Base-by-base conservation (phyloP, 2,113 vertebrate species). In the Phoenicopterus ruber region DNA sequence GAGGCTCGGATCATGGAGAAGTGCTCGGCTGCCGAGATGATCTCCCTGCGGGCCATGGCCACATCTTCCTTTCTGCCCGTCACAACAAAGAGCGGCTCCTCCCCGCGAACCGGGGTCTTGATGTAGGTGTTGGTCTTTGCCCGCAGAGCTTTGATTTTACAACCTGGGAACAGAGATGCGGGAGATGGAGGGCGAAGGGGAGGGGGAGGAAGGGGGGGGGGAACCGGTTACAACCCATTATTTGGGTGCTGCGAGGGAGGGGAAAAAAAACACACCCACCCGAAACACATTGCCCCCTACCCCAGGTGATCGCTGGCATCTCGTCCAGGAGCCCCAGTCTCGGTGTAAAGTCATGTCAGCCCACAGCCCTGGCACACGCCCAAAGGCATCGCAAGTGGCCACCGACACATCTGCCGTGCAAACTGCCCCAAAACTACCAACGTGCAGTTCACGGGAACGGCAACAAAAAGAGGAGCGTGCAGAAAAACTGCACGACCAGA, bases 51-150 rank as follows among this genome's bases (percentile, higher is more conserved):
- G 70, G 99, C 99, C 99, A 99, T 99, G 87, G 99, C 99, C 90
- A 99, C 99, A 70, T 99, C 99, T 97, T 99, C 99, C 97, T 99
- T 98, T 97, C 99, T 98, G 96, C 99, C 99, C 26, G 99, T 99
- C 97, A 99, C 99, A 97, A 99, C 99, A 94, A 99, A 99, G 90
- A 99, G 99, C n/a, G 99, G 99, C 98, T 99, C 99, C 98, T 99
- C 99, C 92, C 99, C 99, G 50, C 99, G 99, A 70, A 99, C 99
- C 4, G 99, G 99, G 87, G 99, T 99, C 98, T 99, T 99, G 98
- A 99, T 99, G 96, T 99, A 99, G 95, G 99, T 99, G 98, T 99
- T 99, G 98, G 99, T 99, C 98, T 99, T 99, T 9, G 99, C 99
- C 98, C 99, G 98, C 97, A 99, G 98, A 67, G 99, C 99, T 98